Evolutionary conservation across 2,888 invertebrate species (phyloP).

Genomic region (Drosophila niveifrons): DNA sequence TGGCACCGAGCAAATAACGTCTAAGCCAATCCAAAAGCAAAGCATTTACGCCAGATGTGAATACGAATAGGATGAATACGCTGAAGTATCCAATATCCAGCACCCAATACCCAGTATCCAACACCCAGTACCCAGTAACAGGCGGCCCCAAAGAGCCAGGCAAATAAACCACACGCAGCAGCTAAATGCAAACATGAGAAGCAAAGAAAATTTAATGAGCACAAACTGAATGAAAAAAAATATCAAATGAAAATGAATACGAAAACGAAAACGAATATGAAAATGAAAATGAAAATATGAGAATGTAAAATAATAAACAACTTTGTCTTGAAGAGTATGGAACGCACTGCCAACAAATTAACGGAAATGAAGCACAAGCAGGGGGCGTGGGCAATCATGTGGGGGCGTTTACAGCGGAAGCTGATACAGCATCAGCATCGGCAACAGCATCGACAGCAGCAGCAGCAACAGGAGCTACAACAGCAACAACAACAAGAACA

Average conservation of each 20-base stretch:
- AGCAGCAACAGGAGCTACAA: conserved; percentile 22
- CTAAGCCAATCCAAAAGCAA: conserved; percentile 22
- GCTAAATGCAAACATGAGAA: conserved; percentile 44
- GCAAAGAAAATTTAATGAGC: conserved; percentile 46
- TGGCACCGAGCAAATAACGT: conserved; percentile 35
- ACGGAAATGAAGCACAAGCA: conserved; percentile 82
- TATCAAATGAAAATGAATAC: conserved; percentile 32
- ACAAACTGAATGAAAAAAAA: conserved; percentile 36
- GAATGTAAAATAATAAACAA: conserved; percentile 81
- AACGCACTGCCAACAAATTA: conserved; percentile 84
- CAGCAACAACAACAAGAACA: conserved; percentile 27
- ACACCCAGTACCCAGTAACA: conserved; percentile 24
- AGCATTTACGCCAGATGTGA: conserved; percentile 48
- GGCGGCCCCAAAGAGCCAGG: conserved; percentile 32
- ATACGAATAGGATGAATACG: conserved; percentile 24
- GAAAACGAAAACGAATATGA: conserved; percentile 36
- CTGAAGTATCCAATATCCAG: conserved; percentile 17
- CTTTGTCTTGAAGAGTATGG: conserved; percentile 85
- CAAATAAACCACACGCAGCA: conserved; percentile 57
- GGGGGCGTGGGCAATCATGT: conserved; percentile 51
- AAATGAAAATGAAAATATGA: conserved; percentile 66
- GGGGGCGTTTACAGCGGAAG: conserved; percentile 48
- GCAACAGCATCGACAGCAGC: conserved; percentile 37
- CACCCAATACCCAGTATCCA: conserved; percentile 25
- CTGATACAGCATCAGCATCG: conserved; percentile 30